Evolutionary conservation across 2,113 vertebrate genomes (phyloP), one percentile per base, ranked within the genome.

Genomic region (Centrocercus urophasianus): DNA sequence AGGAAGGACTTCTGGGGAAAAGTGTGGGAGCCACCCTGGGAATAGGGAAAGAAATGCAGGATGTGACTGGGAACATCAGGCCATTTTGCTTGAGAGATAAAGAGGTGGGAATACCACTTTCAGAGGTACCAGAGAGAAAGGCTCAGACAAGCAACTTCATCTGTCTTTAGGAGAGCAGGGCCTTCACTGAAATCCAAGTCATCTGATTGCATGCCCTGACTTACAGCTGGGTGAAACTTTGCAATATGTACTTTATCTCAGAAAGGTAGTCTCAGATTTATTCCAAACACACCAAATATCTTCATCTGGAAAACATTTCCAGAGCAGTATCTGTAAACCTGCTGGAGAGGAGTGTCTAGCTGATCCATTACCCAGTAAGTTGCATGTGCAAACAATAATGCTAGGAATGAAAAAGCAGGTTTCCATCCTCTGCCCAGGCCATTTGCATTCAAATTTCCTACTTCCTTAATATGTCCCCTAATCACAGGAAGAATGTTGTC

Each of bases 21-120:
- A 94, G 79, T 75, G 86, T 66, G 89, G 85, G 88, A 96, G 63
- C 86, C 89, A 93, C 72, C 50, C 72, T 96, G 73, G 86, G 90
- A 88, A 75, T 24, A 78, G 52, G 72, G 47, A 71, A 69, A 79
- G 64, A 79, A 75, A 81, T 47, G 22, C 87, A 48, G 11, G 13
- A 32, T 59, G 69, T 89, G 75, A 57, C 88, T 94, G 93, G 83
- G 80, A 93, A 64, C 61, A 66, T 88, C 24, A 75, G 81, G 47
- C 38, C 40, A 2, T 91, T 94, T 67, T 83, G 32, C 40, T 38
- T 84, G 64, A 80, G 72, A 42, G 32, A 13, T 76, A 40, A 72
- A 48, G 47, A 75, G 69, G 80, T 47, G 81, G 40, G 7, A 82
- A 28, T 93, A 60, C 36, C 8, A 6, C 52, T 78, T 86, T 84